Conservation (phyloP, 2,888 invertebrate genomes). For the Amphipoea lucens region DNA sequence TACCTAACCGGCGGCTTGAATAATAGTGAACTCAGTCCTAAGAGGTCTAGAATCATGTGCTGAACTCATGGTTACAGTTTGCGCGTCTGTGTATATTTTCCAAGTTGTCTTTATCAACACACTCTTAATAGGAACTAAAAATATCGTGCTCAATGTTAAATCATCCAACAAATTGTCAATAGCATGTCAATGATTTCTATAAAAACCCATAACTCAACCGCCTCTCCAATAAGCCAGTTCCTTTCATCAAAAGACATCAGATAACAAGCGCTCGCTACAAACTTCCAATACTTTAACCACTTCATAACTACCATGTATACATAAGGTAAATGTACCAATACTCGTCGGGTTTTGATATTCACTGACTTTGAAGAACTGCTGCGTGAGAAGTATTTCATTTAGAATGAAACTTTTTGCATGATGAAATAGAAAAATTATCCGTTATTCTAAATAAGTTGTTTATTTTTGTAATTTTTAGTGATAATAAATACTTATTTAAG, state of each 20-base stretch:
- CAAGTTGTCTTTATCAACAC: background rate
- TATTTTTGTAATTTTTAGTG: no score
- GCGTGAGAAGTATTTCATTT: no score
- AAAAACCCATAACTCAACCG: conserved; percentile 2
- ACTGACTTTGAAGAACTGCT: no score
- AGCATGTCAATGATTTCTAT: background rate
- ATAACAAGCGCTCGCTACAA: conserved; percentile 15
- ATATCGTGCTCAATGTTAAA: background rate
- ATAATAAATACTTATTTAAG: no score
- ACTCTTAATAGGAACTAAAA: background rate
- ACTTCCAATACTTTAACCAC: conserved; percentile 34
- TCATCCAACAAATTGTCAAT: background rate
- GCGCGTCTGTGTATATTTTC: background rate
- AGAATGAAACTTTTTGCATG: no score
- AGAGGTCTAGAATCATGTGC: background rate
- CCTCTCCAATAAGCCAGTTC: background rate
- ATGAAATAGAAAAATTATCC: no score
- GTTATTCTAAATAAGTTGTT: no score
- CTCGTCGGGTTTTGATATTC: no score
- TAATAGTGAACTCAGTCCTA: no score
- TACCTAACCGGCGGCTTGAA: no score
- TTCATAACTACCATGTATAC: conserved; percentile 30
- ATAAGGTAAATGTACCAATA: no score
- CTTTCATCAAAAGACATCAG: conserved; percentile 18
- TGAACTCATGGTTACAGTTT: background rate